phyloP scores from a whole-genome alignment of 2,888 invertebrate species.

The Ichneumon xanthorius region DNA sequence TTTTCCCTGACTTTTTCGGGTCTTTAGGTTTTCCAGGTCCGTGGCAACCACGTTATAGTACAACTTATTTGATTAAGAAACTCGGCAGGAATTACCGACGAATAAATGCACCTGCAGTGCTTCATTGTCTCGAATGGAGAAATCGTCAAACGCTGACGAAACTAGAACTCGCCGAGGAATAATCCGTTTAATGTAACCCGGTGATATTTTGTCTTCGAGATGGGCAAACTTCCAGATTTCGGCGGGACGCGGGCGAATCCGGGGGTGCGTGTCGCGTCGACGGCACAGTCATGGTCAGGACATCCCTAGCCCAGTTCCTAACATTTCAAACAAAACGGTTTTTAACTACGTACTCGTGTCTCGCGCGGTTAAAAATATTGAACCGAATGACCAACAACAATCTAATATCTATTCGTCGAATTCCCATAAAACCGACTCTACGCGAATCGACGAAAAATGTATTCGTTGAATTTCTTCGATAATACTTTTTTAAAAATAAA shows the following conservation, averaged over 20 bases:
- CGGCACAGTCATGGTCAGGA: conserved; percentile 61
- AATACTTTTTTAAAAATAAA: background rate
- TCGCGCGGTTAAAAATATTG: no score
- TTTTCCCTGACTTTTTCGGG: no score
- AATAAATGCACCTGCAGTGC: background rate
- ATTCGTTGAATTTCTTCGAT: background rate
- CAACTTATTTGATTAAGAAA: background rate
- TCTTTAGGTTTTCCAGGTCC: no score
- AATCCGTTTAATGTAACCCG: conserved; percentile 29
- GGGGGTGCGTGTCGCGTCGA: conserved; percentile 11
- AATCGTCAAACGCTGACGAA: background rate
- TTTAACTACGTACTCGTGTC: background rate
- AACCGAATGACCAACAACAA: background rate
- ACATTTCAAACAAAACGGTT: background rate
- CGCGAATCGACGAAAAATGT: background rate
- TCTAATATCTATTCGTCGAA: background rate
- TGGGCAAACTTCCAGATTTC: conserved; percentile 60
- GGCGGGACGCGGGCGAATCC: background rate
- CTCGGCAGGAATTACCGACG: background rate
- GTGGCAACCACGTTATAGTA: no score
- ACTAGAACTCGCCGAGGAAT: conserved; percentile 23
- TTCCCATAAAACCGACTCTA: background rate
- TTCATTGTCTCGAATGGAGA: background rate
- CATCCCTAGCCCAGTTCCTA: conserved; percentile 25
- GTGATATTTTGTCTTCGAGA: conserved; percentile 19